Conservation (phyloP, 2,113 vertebrate species). For the Ovis aries region DNA sequence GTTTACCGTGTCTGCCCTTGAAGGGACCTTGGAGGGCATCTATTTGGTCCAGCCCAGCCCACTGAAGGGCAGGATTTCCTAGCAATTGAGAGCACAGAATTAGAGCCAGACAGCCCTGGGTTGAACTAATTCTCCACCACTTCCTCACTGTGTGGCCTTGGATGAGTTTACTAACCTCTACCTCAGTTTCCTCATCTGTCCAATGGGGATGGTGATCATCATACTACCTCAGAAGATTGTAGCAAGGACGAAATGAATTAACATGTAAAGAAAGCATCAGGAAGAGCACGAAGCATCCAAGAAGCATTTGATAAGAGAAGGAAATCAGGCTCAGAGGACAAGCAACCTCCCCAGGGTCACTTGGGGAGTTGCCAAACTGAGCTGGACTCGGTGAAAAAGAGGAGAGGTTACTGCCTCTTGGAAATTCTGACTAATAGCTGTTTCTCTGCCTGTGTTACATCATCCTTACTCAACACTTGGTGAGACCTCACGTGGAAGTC, state of each 20-base stretch:
- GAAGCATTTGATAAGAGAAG: background rate
- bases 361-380: background rate
- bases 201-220: background rate
- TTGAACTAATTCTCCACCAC: background rate
- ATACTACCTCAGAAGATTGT: background rate
- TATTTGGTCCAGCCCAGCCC: background rate
- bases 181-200: background rate
- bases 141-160: background rate
- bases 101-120: background rate
- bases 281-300: background rate
- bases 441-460: conserved; percentile 27
- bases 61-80: background rate
- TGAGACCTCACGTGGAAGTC: background rate
- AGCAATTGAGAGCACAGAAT: background rate
- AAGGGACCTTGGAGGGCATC: background rate
- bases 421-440: conserved; percentile 36
- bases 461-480: background rate
- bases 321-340: background rate
- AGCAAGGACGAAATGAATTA: background rate
- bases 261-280: background rate
- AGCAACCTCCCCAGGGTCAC: background rate
- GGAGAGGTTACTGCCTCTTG: conserved; percentile 14
- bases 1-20: background rate
- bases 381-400: background rate
- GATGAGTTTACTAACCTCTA: background rate